A percentile compares a stretch with the other conserved stretches of the same genome.
phyloP scores from a whole-genome alignment of 2,888 invertebrate species.

The Tetheella fluctuosa region DNA sequence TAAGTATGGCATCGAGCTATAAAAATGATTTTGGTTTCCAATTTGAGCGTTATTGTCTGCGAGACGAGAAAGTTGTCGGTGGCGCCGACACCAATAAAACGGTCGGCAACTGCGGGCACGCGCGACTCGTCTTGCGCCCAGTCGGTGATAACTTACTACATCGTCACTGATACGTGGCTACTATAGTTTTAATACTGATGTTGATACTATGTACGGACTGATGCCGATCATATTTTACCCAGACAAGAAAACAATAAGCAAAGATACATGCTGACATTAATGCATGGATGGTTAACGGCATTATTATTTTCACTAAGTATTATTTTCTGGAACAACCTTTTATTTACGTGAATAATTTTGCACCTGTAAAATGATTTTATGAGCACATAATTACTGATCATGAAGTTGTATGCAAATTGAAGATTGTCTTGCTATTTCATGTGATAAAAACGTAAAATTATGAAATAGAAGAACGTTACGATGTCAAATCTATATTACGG shows the following conservation, averaged over 20 bases:
- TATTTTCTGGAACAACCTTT: background rate
- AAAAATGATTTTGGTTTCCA: slow-evolving; percentile 79
- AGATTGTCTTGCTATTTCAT: too few species aligned
- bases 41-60: slow-evolving; percentile 80
- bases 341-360: background rate
- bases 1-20: slow-evolving; percentile 56
- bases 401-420: too few species aligned
- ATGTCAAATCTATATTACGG: too few species aligned
- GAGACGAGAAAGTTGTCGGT: slow-evolving; percentile 79
- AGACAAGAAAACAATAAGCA: slow-evolving; percentile 76
- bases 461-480: too few species aligned
- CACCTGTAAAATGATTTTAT: background rate
- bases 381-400: too few species aligned
- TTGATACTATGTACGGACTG: slow-evolving; percentile 62
- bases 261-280: slow-evolving; percentile 46
- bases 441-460: too few species aligned
- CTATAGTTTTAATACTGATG: slow-evolving; percentile 66
- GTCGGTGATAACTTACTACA: slow-evolving; percentile 60
- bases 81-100: slow-evolving; percentile 82
- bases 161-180: slow-evolving; percentile 55
- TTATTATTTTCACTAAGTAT: background rate
- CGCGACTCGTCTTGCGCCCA: slow-evolving; percentile 40
- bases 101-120: slow-evolving; percentile 64
- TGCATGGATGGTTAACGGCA: background rate
- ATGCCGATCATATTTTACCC: slow-evolving; percentile 67